Conservation (phyloP, 30 jellyfish, hydroid and myxozoan genomes). For the Catostylus mosaicus region DNA sequence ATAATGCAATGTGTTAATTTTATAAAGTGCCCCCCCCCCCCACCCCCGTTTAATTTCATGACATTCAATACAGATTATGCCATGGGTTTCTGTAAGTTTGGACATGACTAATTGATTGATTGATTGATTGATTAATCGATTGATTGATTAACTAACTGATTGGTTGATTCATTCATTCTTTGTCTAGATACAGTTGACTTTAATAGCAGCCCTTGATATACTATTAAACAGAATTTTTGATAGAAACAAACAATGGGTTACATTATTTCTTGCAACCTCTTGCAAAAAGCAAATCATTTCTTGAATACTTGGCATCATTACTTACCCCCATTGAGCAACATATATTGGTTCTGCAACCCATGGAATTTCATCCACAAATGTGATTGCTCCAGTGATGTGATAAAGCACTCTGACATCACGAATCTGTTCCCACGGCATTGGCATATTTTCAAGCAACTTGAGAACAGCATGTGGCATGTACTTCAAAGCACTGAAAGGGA, state of each 20-base stretch:
- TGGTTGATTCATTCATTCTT: no score
- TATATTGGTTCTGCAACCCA: slow-evolving; percentile 99
- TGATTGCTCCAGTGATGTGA: slow-evolving; percentile 99
- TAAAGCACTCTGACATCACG: slow-evolving; percentile 94
- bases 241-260: not conserved
- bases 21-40: no score
- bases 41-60: no score
- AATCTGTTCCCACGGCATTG: slow-evolving; percentile 99
- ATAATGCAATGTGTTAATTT: no score
- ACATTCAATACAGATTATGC: no score
- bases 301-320: not conserved
- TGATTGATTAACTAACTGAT: no score
- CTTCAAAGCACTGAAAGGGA: slow-evolving; percentile 87
- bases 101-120: no score
- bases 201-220: no score
- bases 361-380: slow-evolving; percentile 98
- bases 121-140: no score
- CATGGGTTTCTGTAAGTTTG: no score
- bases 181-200: no score
- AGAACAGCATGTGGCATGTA: slow-evolving; percentile 99
- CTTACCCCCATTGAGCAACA: slow-evolving; percentile 99
- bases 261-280: not conserved
- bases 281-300: not conserved
- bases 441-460: slow-evolving; percentile 98
- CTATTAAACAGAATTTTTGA: no score